Base-by-base conservation (phyloP, 2,888 invertebrate genomes). In the Punctoribates punctum region DNA sequence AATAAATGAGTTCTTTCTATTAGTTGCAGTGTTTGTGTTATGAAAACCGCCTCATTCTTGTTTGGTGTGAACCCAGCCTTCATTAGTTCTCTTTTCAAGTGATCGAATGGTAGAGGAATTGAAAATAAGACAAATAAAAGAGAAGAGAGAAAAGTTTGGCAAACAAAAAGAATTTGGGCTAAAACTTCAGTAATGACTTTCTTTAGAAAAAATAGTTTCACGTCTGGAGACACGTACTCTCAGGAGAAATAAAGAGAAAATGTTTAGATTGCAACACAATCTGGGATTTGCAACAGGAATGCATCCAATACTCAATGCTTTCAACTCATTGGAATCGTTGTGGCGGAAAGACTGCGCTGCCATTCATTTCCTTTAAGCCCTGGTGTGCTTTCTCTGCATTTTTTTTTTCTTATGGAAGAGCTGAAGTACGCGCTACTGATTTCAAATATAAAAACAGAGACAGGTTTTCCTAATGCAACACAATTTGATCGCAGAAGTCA, bases 131-230 rank as follows among this genome's bases (percentile, higher is more conserved):
- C 6, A 34, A n/a, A 17, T 27, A 65, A 38, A 65, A 65, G 17
- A 34, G 23, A 57, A 57, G 23, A 65, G 65, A 34, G 34, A 34
- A 65, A 65, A 65, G 34, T 65, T 65, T 65, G 25, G n/a, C 6
- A 34, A 60, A 60, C 11, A 4, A 60, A 60, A 29, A 60, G 29
- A 60, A 60, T 17, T 60, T 60, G 60, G 11, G 25, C 25, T 27
- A 60, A 60, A 60, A 60, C 6, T 60, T 60, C 27, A 29, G 60
- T 65, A 86, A 92, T 89, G 80, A 89, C 88, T 0, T 88, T 87
- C 72, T 88, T 84, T 60, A 91, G 83, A 38, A 79, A 34, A 11
- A 86, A 85, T 72, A 88, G 81, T 81, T 90, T 90, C 65, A 88
- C 89, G 23, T 88, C 87, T 77, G 85, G 84, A 15, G 83, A 77